Conservation (phyloP, 2,797 vertebrate genomes). For the Syngnathus acus region DNA sequence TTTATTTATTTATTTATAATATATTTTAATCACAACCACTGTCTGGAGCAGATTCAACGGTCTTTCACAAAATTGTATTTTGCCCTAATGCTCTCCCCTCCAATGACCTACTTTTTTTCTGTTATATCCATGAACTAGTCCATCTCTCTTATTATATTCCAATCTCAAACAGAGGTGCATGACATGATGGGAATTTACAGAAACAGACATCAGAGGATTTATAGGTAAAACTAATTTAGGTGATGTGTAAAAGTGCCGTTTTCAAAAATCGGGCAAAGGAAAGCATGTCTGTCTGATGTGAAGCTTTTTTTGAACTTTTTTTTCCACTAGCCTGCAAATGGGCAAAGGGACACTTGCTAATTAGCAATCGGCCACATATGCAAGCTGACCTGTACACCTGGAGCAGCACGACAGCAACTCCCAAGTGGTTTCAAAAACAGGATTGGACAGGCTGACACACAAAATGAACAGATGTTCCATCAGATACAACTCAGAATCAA, state of each 20-base stretch:
- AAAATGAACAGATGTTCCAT: constrained; percentile 54
- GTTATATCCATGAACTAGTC: constrained; percentile 20
- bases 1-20: constrained; percentile 5
- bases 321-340: neutral
- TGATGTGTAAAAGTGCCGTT: neutral
- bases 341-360: constrained; percentile 38
- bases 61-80: constrained; percentile 19
- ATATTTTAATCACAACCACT: constrained; percentile 13
- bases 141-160: constrained; percentile 18
- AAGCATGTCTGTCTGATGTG: neutral
- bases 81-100: neutral
- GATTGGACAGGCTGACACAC: constrained; percentile 38
- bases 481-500: neutral
- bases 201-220: neutral
- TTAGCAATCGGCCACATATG: constrained; percentile 40
- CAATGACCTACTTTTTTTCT: constrained; percentile 15
- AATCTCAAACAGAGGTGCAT: constrained; percentile 5
- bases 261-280: neutral
- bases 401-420: constrained; percentile 42
- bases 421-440: constrained; percentile 42
- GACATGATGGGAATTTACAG: neutral
- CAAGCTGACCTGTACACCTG: constrained; percentile 46
- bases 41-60: constrained; percentile 15
- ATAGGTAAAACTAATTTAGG: neutral
- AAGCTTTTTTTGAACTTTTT: neutral